Evolutionary conservation across 2,888 invertebrate species (phyloP), one percentile per base, ranked within the genome.

Genomic region (Drosophila neotestacea): DNA sequence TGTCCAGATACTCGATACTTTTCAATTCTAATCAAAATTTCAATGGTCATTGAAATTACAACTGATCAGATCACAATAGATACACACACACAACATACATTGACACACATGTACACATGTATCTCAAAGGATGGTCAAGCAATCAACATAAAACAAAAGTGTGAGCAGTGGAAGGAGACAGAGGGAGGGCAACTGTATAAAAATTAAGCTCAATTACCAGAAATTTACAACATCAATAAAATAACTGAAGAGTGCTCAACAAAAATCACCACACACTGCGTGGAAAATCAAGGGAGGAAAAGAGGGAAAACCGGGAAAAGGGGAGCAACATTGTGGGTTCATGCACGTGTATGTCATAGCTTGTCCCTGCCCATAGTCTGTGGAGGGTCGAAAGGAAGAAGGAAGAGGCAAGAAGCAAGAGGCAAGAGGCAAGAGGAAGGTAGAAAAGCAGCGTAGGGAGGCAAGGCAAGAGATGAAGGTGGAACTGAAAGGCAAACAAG

Each of bases 191-290:
- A 80, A 85, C 87, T 86, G 88, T 86, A 83, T 89, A 89, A 89
- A 82, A 83, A 85, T 90, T 83, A 88, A 88, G 86, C 86, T 88
- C 86, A 87, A 87, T 87, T 87, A 87, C 90, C 88, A 86, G 88
- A 88, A 86, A 87, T 89, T 87, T 89, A 88, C 88, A 89, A 79
- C 86, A 87, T 89, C 86, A 89, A 87, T 87, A 87, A 89, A 87
- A 89, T 87, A 88, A 76, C 70, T 88, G 85, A 86, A 89, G 89
- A 89, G 88, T 85, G 79, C 83, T 85, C 88, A 80, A 78, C 87
- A 74, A 79, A 73, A 84, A 88, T 88, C 82, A 88, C 70, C 79
- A 68, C 77, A 88, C 81, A 71, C 79, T 66, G 54, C 27, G 59
- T 46, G 50, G 36, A 38, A 54, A 48, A 61, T 47, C 64, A 54